Base-by-base conservation (phyloP, 2,888 invertebrate genomes). In the Maniola hyperantus region DNA sequence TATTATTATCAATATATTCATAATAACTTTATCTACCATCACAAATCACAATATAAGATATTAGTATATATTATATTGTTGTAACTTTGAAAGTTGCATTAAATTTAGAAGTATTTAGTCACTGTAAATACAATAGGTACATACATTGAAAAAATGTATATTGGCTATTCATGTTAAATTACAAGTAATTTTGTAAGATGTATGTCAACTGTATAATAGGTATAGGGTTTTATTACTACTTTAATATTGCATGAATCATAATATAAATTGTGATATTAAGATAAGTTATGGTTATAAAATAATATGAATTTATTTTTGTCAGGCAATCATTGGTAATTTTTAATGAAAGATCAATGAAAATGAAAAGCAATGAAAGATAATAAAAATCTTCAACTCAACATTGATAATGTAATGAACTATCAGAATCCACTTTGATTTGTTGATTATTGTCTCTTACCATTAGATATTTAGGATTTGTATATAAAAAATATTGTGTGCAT, bases 221-320 rank as follows among this genome's bases (percentile, higher is more conserved):
- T 42, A 20, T 55, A 36, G 36, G 8, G 20, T 57, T 57, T 42
- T 18, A 20, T 42, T 39, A 55, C 34, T 55, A 5, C 2, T 42
- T 39, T 6, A 13, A 39, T 36, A 18, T 26, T 39, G 7, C 20
- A 20, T 20, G 11, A 20, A 46, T 11, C 10, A 57, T 50, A 81
- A 57, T 50, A 81, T 76, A 78, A 84, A 84, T 81, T 88, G 87
- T 87, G 87, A 88, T 88, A 88, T 82, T 87, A 87, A 83, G 79
- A 70, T 82, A 86, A 88, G 83, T 83, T 13, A 42, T 57, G 11
- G 18, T 55, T 39, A 39, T 55, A 6, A 15, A 55, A 39, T 55
- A 39, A 39, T 39, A 36, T 36, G 18, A 55, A 55, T 39, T 55
- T 39, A 55, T n/a, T 20, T 10, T 10, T 36, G 18, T 33, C 18